Percentiles rank a stretch among this genome's conserved stretches.
These are phyloP conservation scores for Microctenopoma steveboyesi DNA, from an alignment of 2,797 vertebrate genomes.

Conservation along the genomic window DNA sequence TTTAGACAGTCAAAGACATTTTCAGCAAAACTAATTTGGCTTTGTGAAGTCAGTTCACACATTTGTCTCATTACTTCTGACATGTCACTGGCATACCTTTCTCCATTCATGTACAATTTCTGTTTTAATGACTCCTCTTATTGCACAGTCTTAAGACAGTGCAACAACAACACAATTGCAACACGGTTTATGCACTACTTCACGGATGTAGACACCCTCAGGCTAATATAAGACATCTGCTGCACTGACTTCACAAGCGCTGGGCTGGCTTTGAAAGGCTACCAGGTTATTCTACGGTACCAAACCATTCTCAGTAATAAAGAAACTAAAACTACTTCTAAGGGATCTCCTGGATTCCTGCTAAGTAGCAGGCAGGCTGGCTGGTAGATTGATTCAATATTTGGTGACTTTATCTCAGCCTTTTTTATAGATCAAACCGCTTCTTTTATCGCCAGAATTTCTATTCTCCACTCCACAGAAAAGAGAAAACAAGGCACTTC, in stretches of 20 bases:
- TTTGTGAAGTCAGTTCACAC: conserved; percentile 22
- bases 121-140: conserved; percentile 1
- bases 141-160: background rate
- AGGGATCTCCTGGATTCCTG: conserved; percentile 17
- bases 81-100: background rate
- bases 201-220: background rate
- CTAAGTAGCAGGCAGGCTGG: conserved; percentile 11
- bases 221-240: background rate
- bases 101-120: background rate
- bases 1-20: background rate
- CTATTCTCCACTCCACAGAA: conserved; percentile 39
- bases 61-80: background rate
- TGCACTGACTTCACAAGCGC: background rate
- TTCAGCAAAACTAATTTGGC: conserved; percentile 9
- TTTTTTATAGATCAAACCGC: background rate
- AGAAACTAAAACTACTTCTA: conserved; percentile 1
- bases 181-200: background rate
- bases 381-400: conserved; percentile 5
- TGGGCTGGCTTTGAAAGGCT: conserved; percentile 31
- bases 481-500: conserved; percentile 79
- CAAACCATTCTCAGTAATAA: conserved; percentile 15
- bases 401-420: conserved; percentile 9
- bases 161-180: background rate
- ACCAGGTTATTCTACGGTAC: conserved; percentile 7
- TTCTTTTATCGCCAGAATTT: conserved; percentile 6